Evolutionary conservation across 2,113 vertebrate genomes (phyloP), one percentile per base, ranked within the genome.

Genomic region (Varanus salvator): DNA sequence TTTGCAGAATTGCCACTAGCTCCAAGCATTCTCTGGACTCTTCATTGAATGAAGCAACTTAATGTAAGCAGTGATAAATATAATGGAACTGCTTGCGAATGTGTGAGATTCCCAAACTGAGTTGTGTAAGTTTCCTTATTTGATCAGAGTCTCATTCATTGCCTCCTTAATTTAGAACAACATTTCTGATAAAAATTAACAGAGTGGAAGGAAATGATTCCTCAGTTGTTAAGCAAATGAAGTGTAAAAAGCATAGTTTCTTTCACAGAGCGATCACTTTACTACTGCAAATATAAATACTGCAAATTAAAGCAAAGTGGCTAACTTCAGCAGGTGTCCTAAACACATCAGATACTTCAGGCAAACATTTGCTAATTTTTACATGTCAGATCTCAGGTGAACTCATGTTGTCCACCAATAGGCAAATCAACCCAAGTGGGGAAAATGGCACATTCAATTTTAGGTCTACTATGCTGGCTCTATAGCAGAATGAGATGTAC

Each of bases 311-410:
- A 66, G 8, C 66, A 54, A 85, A 44, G 29, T 75, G 34, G 27
- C 3, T 17, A 0, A 69, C 80, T 91, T 71, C 87, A 93, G 27
- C 14, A 6, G 66, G 0, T 72, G 25, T 23, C 83, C 90, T 88
- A 76, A 88, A 88, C 93, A 86, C 83, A 74, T 74, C 17, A 84
- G 4, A 44, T 92, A 38, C 80, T 17, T 84, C 87, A 88, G 5
- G 14, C 29, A 82, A 89, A 7, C 68, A 19, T 90, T 89, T 91
- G 1, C 77, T 87, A 48, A 72, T 52, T 25, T 88, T 44, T 23
- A 78, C 75, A 66, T 68, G 44, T 50, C 38, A 68, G 75, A 87
- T 60, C 25, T 92, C 17, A 17, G 29, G n/a, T 89, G n/a, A 76
- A 72, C 82, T 81, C 89, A 17, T 88, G 27, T 1, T 89, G 3